Evolutionary conservation across 2,113 vertebrate genomes (phyloP).

Genomic region (Macrotus californicus): DNA sequence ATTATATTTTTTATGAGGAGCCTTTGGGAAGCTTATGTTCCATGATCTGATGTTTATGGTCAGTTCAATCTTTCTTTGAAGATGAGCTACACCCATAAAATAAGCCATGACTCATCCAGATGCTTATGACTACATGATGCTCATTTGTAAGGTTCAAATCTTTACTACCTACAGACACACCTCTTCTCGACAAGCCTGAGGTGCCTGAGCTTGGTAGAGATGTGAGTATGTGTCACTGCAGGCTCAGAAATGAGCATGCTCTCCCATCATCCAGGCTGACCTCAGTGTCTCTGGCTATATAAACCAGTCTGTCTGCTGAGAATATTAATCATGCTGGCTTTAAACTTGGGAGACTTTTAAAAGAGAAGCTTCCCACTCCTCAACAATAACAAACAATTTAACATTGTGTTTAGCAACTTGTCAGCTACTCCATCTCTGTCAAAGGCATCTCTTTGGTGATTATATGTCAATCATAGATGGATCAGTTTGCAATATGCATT

Average conservation of each 20-base stretch:
- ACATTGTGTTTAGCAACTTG: conserved; percentile 62
- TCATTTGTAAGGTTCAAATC: conserved; percentile 69
- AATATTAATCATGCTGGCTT: conserved; percentile 69
- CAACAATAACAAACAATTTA: conserved; percentile 73
- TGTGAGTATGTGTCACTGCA: conserved; percentile 67
- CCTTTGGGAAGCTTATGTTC: conserved; percentile 67
- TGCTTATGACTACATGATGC: conserved; percentile 60
- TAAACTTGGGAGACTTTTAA: conserved; percentile 64
- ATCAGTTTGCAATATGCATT: not conserved
- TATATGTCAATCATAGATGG: conserved; percentile 19
- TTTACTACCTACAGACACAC: conserved; percentile 66
- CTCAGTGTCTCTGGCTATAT: conserved; percentile 71
- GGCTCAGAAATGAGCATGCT: conserved; percentile 56
- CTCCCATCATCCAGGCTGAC: conserved; percentile 65
- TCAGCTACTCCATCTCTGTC: conserved; percentile 63
- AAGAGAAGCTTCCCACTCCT: conserved; percentile 69
- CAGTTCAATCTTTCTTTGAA: conserved; percentile 77
- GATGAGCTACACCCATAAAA: conserved; percentile 74
- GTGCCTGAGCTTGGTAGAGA: conserved; percentile 48
- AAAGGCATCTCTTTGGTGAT: conserved; percentile 51
- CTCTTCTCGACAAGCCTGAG: conserved; percentile 68
- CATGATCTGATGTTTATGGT: conserved; percentile 68
- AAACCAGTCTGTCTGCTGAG: conserved; percentile 57
- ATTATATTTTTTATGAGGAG: conserved; percentile 66
- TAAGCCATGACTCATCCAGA: conserved; percentile 76